Evolutionary conservation across 2,888 invertebrate genomes (phyloP).

Genomic region (Prosapia bicincta): DNA sequence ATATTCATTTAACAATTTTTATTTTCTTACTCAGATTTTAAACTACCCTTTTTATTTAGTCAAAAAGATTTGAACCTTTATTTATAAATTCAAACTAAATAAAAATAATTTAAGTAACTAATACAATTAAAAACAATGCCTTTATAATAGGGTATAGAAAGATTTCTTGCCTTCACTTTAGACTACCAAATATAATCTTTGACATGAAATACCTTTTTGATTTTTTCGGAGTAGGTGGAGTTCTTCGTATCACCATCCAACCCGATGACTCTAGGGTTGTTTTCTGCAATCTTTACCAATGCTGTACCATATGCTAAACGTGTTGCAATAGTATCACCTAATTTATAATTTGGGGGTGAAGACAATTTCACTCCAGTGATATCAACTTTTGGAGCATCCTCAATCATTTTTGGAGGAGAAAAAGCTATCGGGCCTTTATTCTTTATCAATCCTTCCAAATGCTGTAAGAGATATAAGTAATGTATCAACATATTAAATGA

Average conservation of each 20-base stretch:
- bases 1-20: no score
- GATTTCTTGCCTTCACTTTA: no score
- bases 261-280: conserved; percentile 76
- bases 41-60: no score
- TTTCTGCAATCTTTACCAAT: conserved; percentile 77
- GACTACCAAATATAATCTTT: no score
- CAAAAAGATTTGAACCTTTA: no score
- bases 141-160: no score
- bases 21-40: no score
- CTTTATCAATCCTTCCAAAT: conserved; percentile 63
- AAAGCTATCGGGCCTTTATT: conserved; percentile 62
- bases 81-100: no score
- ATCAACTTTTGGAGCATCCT: conserved; percentile 69
- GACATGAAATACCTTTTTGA: conserved; percentile 64
- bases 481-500: no score
- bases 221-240: conserved; percentile 93
- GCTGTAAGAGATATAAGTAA: no score
- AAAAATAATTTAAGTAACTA: no score
- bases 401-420: conserved; percentile 60
- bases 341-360: conserved; percentile 77
- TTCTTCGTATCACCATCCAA: conserved; percentile 98
- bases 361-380: conserved; percentile 69
- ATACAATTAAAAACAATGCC: no score
- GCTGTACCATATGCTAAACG: conserved; percentile 93
- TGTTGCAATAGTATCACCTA: conserved; percentile 78